phyloP scores from a whole-genome alignment of 2,113 vertebrate species.

The Hemicordylus capensis region DNA sequence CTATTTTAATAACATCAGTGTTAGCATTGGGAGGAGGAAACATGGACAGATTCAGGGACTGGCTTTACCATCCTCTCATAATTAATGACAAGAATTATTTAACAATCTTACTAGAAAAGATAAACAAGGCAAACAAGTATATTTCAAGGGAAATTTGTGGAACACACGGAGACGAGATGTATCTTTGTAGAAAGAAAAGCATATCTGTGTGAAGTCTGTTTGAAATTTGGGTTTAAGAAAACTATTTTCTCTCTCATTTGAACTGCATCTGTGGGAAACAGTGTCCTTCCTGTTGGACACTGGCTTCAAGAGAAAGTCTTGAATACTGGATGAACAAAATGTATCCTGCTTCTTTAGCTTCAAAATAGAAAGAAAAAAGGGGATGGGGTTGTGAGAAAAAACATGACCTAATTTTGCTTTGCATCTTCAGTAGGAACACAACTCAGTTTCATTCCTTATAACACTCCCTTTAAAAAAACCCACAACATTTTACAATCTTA shows the following conservation, averaged over 20 bases:
- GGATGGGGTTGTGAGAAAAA: not conserved
- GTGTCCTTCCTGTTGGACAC: rapidly evolving
- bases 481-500: not conserved
- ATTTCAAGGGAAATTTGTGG: not conserved
- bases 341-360: not conserved
- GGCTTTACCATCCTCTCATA: not conserved
- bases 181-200: not conserved
- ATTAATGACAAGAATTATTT: not conserved
- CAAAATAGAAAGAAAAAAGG: not conserved
- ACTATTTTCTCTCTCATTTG: not conserved
- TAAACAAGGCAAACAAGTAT: not conserved
- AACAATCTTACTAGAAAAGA: not conserved
- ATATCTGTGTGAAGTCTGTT: not conserved
- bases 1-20: not conserved
- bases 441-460: not conserved
- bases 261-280: not conserved
- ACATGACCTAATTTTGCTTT: not conserved
- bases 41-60: not conserved
- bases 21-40: not conserved
- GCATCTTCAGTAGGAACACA: not conserved
- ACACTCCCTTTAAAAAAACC: no score
- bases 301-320: not conserved
- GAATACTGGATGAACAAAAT: not conserved
- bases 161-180: not conserved
- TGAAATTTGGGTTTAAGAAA: not conserved